Evolutionary conservation across 2,797 vertebrate genomes (phyloP).

Genomic region (Knipowitschia caucasica): DNA sequence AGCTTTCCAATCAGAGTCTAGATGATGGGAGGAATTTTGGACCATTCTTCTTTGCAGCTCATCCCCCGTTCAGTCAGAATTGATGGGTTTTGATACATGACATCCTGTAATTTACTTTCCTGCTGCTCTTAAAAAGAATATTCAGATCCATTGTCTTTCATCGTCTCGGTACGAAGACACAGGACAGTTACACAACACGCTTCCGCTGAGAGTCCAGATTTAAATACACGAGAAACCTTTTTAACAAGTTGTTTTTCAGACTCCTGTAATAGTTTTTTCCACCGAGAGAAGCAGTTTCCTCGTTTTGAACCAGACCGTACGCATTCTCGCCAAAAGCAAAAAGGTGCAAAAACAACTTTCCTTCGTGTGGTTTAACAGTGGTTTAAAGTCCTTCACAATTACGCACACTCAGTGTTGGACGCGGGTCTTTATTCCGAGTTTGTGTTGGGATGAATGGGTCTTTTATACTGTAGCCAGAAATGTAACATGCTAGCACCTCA

Average conservation of each 20-base stretch:
- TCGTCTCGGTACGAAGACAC: too few species aligned
- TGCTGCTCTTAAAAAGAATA: too few species aligned
- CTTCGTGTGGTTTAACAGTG: slow-evolving; percentile 59
- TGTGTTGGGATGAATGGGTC: slow-evolving; percentile 62
- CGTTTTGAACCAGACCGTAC: neutral
- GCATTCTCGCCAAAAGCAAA: slow-evolving; percentile 23
- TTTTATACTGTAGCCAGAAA: slow-evolving; percentile 49
- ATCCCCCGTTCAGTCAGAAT: too few species aligned
- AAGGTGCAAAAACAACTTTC: slow-evolving; percentile 54
- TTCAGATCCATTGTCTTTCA: too few species aligned
- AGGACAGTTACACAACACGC: too few species aligned
- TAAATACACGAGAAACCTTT: neutral
- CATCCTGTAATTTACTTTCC: too few species aligned
- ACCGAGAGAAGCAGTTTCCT: neutral
- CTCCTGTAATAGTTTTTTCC: neutral
- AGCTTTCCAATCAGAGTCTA: too few species aligned
- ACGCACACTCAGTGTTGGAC: slow-evolving; percentile 40
- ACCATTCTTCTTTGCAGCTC: too few species aligned
- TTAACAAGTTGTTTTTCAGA: neutral
- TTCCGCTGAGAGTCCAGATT: too few species aligned
- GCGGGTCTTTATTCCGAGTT: slow-evolving; percentile 44
- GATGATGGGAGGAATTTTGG: too few species aligned
- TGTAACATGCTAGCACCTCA: slow-evolving; percentile 54
- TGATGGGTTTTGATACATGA: too few species aligned
- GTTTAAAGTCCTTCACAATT: slow-evolving; percentile 68